Percentiles rank a stretch among this genome's conserved stretches.
These are phyloP conservation scores for Oncopodura yosiiana DNA, from an alignment of 1,140 invertebrate genomes.

Conservation along the genomic window DNA sequence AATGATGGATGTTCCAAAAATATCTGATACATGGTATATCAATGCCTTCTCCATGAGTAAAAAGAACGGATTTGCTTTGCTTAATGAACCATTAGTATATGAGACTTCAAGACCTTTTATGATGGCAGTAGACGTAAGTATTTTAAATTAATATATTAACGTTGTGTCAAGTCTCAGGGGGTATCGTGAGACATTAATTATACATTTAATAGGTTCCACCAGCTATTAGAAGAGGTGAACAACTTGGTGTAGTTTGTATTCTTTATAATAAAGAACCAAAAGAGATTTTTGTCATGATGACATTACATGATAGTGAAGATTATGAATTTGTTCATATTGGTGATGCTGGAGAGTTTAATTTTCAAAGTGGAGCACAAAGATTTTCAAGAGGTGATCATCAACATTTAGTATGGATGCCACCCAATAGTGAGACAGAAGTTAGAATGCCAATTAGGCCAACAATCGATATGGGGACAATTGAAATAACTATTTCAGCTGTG, in stretches of 20 bases:
- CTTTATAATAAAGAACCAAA: slow-evolving; percentile 47
- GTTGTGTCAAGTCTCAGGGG: too few species aligned
- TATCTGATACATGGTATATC: slow-evolving; percentile 42
- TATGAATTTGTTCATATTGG: slow-evolving; percentile 51
- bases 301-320: slow-evolving; percentile 40
- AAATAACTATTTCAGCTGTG: slow-evolving; percentile 45
- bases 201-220: too few species aligned
- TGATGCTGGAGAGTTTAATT: slow-evolving; percentile 45
- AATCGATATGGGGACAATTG: slow-evolving; percentile 44
- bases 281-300: slow-evolving; percentile 39
- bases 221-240: slow-evolving; percentile 48
- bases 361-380: slow-evolving; percentile 41
- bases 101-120: slow-evolving; percentile 47
- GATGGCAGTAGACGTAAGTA: slow-evolving; percentile 48
- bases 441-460: slow-evolving; percentile 40
- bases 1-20: slow-evolving; percentile 38
- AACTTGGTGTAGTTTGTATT: slow-evolving; percentile 47
- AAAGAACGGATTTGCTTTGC: slow-evolving; percentile 41
- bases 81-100: slow-evolving; percentile 41
- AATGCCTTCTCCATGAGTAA: slow-evolving; percentile 44
- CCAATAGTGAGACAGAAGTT: slow-evolving; percentile 37
- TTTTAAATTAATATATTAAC: too few species aligned
- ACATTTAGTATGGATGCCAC: slow-evolving; percentile 42
- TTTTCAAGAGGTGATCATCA: slow-evolving; percentile 42
- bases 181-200: too few species aligned